A percentile compares a stretch with the other conserved stretches of the same genome.
Evolutionary conservation across 1,140 invertebrate genomes (phyloP).

Genomic region (Cyphomyrmex costatus): DNA sequence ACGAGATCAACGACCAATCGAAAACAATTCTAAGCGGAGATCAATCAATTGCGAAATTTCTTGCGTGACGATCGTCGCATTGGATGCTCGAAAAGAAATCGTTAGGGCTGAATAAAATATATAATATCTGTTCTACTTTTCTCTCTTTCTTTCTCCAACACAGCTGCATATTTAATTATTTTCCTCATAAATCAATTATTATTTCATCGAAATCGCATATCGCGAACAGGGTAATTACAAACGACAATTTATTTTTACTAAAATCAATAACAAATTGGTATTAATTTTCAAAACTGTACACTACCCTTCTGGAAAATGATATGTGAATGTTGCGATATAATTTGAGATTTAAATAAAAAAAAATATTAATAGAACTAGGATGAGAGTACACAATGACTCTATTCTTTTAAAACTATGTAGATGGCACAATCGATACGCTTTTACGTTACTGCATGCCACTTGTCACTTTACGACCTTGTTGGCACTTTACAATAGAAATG

Average conservation of each 20-base stretch:
- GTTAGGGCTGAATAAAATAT: not conserved
- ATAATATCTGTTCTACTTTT: not conserved
- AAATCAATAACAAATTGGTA: not conserved
- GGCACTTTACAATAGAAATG: not conserved
- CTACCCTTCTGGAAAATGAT: not conserved
- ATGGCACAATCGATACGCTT: conserved; percentile 18
- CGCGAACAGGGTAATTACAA: not conserved
- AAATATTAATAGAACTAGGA: not conserved
- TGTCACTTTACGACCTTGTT: conserved; percentile 24
- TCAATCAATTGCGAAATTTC: conserved; percentile 6
- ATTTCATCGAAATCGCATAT: not conserved
- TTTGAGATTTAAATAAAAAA: not conserved
- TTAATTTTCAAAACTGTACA: not conserved
- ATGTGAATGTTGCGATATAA: not conserved
- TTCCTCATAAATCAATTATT: not conserved
- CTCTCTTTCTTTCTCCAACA: no score
- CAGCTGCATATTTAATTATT: conserved; percentile 1
- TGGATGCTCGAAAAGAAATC: not conserved
- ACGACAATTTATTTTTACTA: not conserved
- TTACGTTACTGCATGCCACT: not conserved
- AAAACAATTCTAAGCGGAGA: not conserved
- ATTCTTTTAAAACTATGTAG: not conserved
- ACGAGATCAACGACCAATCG: not conserved
- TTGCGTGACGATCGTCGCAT: not conserved
- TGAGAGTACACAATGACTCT: not conserved